phyloP scores from a whole-genome alignment of 2,797 vertebrate species.

The Buphagus erythrorhynchus region DNA sequence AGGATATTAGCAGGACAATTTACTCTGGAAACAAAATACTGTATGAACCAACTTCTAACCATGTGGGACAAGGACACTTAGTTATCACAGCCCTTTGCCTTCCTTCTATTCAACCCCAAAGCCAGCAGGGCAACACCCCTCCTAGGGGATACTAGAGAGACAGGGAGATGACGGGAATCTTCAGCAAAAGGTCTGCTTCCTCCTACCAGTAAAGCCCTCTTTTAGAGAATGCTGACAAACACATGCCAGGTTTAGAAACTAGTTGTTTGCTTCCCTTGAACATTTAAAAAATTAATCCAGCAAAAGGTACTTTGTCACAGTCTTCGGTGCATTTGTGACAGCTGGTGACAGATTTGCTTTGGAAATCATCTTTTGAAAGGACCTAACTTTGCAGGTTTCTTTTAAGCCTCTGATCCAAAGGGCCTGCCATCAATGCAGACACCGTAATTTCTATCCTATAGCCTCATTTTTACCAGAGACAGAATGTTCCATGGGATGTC shows the following conservation, averaged over 20 bases:
- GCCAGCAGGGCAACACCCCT: neutral
- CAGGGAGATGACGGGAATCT: neutral
- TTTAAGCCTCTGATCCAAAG: neutral
- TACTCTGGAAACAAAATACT: neutral
- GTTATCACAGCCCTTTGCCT: neutral
- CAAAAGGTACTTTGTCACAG: neutral
- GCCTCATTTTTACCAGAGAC: neutral
- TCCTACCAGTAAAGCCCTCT: neutral
- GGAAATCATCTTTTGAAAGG: neutral
- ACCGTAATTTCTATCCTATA: neutral
- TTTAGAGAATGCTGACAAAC: neutral
- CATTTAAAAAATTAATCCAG: neutral
- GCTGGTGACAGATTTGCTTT: neutral
- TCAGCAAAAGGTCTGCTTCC: neutral
- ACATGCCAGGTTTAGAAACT: neutral
- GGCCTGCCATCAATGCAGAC: neutral
- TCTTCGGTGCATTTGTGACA: neutral
- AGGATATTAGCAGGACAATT: neutral
- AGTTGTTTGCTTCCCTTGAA: neutral
- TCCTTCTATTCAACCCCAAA: neutral
- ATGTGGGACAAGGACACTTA: neutral
- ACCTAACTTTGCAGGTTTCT: neutral
- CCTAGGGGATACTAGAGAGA: neutral
- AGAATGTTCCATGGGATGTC: neutral
- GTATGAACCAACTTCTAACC: neutral